A percentile compares a stretch with the other conserved stretches of the same genome.
Conservation (phyloP, 2,888 invertebrate genomes). For the Drosophila greeni region DNA sequence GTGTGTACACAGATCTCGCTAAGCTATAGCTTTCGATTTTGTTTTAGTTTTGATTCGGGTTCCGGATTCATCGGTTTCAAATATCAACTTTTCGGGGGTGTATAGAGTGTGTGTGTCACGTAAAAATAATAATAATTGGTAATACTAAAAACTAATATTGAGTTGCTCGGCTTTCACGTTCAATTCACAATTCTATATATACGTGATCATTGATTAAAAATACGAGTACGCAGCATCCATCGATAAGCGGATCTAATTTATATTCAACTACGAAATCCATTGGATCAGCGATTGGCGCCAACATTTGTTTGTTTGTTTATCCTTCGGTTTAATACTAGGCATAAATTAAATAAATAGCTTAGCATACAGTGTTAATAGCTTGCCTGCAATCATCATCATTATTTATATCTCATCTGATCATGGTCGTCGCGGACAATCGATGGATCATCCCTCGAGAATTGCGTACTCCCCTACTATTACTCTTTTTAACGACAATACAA, state of each 20-base stretch:
- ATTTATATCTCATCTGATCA: conserved; percentile 55
- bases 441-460: conserved; percentile 42
- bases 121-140: conserved; percentile 58
- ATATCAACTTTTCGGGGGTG: conserved; percentile 54
- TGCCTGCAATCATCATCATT: conserved; percentile 56
- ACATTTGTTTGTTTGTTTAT: conserved; percentile 16
- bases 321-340: conserved; percentile 63
- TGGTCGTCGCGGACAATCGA: conserved; percentile 18
- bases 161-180: conserved; percentile 68
- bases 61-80: conserved; percentile 37
- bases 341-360: conserved; percentile 71
- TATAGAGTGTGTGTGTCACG: conserved; percentile 40
- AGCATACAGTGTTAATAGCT: conserved; percentile 64
- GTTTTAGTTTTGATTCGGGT: conserved; percentile 10
- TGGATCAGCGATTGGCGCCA: conserved; percentile 51
- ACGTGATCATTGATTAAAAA: conserved; percentile 56
- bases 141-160: conserved; percentile 68
- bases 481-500: conserved; percentile 51
- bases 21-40: conserved; percentile 7
- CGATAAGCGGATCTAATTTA: conserved; percentile 60
- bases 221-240: conserved; percentile 50
- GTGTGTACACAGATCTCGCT: conserved; percentile 27
- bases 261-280: conserved; percentile 67
- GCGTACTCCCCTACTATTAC: conserved; percentile 36
- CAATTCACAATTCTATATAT: conserved; percentile 36